Evolutionary conservation across 2,113 vertebrate genomes (phyloP).

Genomic region (Lamprologus ornatipinnis): DNA sequence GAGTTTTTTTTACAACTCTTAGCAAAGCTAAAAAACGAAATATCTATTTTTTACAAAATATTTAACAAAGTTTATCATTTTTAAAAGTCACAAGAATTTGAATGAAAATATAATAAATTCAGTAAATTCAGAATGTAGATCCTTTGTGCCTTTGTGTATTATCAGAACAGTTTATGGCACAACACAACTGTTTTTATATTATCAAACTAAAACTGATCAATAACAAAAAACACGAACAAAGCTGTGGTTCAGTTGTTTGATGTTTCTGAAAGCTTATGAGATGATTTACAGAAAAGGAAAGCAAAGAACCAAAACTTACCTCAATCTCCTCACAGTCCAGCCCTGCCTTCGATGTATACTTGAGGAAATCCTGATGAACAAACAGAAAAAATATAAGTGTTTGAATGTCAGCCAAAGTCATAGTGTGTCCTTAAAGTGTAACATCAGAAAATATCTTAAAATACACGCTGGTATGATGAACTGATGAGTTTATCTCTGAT

Average conservation of each 20-base stretch:
- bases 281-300: not conserved
- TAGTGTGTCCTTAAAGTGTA: not conserved
- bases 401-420: not conserved
- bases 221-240: not conserved
- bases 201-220: not conserved
- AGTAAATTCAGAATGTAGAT: not conserved
- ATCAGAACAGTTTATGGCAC: not conserved
- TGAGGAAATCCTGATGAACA: constrained; percentile 85
- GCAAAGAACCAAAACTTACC: constrained; percentile 58
- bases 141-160: not conserved
- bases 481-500: not conserved
- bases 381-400: not conserved
- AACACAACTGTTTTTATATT: not conserved
- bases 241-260: not conserved
- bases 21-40: not conserved
- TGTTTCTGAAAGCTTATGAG: not conserved
- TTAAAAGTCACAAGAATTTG: not conserved
- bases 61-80: not conserved
- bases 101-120: not conserved
- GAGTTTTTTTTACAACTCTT: not conserved
- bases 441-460: not conserved
- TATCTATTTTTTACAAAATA: not conserved
- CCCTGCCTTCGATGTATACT: constrained; percentile 91
- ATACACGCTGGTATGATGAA: not conserved
- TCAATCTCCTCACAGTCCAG: constrained; percentile 89